phyloP scores from a whole-genome alignment of 1,140 invertebrate genomes.

The Ylistrum balloti region DNA sequence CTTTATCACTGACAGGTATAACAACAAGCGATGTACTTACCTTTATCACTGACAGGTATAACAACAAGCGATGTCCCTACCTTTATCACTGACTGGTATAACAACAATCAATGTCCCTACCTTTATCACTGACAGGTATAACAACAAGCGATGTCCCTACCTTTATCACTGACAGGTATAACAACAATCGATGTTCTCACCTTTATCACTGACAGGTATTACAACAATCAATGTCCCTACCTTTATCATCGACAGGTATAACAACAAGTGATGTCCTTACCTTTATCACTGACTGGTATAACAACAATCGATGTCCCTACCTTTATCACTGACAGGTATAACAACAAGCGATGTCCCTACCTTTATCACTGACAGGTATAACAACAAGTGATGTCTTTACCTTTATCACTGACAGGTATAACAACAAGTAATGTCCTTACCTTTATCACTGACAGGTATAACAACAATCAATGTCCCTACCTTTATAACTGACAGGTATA shows the following conservation, averaged over 20 bases:
- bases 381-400: too few relatives aligned
- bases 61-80: neutral
- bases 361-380: too few relatives aligned
- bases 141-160: neutral
- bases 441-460: too few relatives aligned
- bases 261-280: slow-evolving; percentile 40
- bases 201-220: too few relatives aligned
- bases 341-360: too few relatives aligned
- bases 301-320: slow-evolving; percentile 64
- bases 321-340: neutral
- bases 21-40: neutral
- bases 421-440: too few relatives aligned
- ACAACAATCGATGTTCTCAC: too few relatives aligned
- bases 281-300: slow-evolving; percentile 60
- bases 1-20: neutral
- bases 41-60: neutral
- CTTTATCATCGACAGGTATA: neutral
- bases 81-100: neutral
- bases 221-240: neutral
- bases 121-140: neutral
- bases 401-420: too few relatives aligned
- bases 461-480: too few relatives aligned
- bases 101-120: neutral
- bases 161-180: too few relatives aligned
- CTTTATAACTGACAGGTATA: too few relatives aligned